A percentile compares a stretch with the other conserved stretches of the same genome.
These are phyloP conservation scores for Cheilosia scutellata DNA, from an alignment of 2,888 invertebrate species.

Conservation along the genomic window DNA sequence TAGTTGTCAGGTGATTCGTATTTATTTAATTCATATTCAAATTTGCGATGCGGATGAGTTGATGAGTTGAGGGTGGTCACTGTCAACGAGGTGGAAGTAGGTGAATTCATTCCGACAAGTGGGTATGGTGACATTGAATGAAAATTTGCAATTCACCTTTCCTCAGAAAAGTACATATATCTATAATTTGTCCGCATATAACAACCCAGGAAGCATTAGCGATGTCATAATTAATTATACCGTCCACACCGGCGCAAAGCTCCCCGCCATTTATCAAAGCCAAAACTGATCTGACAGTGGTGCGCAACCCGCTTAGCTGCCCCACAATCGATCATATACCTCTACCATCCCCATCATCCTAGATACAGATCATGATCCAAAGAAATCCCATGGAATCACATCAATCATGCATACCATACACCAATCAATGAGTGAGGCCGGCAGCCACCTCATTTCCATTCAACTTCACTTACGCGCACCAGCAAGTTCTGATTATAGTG, in stretches of 20 bases:
- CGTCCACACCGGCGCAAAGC: background rate
- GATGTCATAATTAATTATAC: constrained; percentile 63
- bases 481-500: constrained; percentile 47
- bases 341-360: constrained; percentile 54
- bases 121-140: too few species aligned
- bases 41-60: background rate
- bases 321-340: constrained; percentile 45
- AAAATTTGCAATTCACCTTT: too few species aligned
- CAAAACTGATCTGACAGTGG: constrained; percentile 9
- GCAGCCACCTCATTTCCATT: constrained; percentile 64
- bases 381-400: constrained; percentile 60
- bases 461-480: constrained; percentile 71
- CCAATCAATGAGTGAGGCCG: constrained; percentile 55
- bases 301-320: constrained; percentile 8
- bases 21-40: constrained; percentile 15
- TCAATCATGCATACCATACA: constrained; percentile 65
- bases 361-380: constrained; percentile 71
- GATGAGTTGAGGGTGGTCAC: background rate
- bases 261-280: constrained; percentile 34
- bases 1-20: constrained; percentile 4
- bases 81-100: too few species aligned
- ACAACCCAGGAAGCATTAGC: constrained; percentile 41
- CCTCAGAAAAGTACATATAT: too few species aligned
- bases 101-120: too few species aligned
- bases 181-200: too few species aligned